phyloP scores from a whole-genome alignment of 2,888 invertebrate genomes.

The Sinelater perroti region DNA sequence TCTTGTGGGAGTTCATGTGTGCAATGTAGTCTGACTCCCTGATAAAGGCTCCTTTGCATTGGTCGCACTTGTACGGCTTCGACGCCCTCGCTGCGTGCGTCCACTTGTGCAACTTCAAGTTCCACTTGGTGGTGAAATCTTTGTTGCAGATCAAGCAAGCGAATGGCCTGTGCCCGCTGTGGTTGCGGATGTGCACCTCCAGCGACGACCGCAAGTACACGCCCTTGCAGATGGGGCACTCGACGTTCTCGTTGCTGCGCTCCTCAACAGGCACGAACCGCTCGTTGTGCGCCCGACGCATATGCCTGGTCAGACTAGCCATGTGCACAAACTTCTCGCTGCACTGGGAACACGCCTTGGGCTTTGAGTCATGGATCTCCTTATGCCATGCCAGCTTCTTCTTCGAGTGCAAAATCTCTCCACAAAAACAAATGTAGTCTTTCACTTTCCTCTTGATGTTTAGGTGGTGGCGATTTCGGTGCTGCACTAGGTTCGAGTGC shows the following conservation, averaged over 20 bases:
- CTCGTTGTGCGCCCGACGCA: constrained; percentile 81
- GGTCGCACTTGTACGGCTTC: constrained; percentile 85
- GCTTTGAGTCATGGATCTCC: constrained; percentile 83
- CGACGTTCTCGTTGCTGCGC: constrained; percentile 72
- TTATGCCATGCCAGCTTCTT: constrained; percentile 87
- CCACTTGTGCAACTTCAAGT: constrained; percentile 88
- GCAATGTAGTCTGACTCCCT: constrained; percentile 81
- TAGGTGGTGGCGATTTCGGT: constrained; percentile 80
- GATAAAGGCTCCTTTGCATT: constrained; percentile 86
- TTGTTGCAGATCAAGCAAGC: constrained; percentile 85
- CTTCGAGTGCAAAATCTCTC: constrained; percentile 82
- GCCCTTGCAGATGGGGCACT: constrained; percentile 81
- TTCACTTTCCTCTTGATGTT: constrained; percentile 75
- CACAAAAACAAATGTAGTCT: constrained; percentile 66
- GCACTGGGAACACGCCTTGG: constrained; percentile 85
- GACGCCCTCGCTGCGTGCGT: constrained; percentile 84
- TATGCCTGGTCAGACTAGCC: constrained; percentile 84
- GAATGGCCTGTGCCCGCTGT: constrained; percentile 79
- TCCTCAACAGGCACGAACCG: constrained; percentile 73
- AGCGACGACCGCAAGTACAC: constrained; percentile 82
- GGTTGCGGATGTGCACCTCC: constrained; percentile 81
- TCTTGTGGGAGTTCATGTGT: constrained; percentile 87
- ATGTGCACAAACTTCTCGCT: constrained; percentile 87
- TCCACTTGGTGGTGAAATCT: constrained; percentile 89
- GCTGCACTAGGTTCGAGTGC: constrained; percentile 86